These are phyloP conservation scores for Gorsachius magnificus DNA, from an alignment of 2,797 vertebrate genomes.

Conservation along the genomic window DNA sequence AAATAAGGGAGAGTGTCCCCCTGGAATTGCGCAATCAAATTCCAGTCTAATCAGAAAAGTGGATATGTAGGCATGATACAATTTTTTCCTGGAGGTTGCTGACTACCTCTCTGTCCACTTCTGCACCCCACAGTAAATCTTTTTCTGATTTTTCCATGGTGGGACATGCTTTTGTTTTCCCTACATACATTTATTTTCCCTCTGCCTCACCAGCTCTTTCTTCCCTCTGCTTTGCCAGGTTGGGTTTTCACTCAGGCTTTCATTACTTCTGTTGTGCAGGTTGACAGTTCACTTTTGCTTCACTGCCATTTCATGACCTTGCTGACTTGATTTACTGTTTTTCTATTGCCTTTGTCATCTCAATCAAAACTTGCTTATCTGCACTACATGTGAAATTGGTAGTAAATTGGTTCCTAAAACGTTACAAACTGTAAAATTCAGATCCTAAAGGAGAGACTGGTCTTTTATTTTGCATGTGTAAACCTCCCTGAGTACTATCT, in stretches of 20 bases:
- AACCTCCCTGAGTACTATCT: not conserved
- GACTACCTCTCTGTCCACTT: not conserved
- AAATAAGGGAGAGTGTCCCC: not conserved
- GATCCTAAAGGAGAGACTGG: not conserved
- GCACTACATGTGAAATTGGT: not conserved
- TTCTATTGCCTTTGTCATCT: not conserved
- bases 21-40: not conserved
- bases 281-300: not conserved
- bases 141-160: not conserved
- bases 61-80: not conserved
- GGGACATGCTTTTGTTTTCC: not conserved
- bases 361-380: not conserved
- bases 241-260: not conserved
- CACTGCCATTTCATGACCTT: not conserved
- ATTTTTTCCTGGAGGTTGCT: not conserved
- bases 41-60: not conserved
- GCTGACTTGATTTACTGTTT: not conserved
- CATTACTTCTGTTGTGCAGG: not conserved
- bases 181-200: not conserved
- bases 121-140: not conserved
- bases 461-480: not conserved
- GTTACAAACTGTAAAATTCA: not conserved
- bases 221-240: not conserved
- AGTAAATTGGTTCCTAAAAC: not conserved
- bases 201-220: not conserved